Percentiles rank a stretch among this genome's conserved stretches.
Evolutionary conservation across 2,888 invertebrate genomes (phyloP).

Genomic region (Anticlea derivata): DNA sequence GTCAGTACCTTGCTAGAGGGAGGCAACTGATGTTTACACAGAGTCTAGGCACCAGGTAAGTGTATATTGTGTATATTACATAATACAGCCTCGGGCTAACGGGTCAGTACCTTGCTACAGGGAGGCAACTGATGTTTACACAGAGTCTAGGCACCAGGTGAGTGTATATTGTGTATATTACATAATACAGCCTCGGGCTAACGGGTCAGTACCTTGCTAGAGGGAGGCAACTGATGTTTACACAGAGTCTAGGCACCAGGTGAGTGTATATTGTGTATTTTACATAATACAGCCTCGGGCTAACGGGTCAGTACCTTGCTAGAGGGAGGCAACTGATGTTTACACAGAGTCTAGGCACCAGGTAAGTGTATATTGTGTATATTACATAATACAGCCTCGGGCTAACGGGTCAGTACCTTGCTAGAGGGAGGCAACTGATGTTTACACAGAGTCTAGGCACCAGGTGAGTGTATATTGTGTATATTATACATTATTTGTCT

Average conservation of each 20-base stretch:
- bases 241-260: slow-evolving; percentile 87
- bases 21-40: slow-evolving; percentile 72
- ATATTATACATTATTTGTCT: neutral
- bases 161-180: too few species aligned
- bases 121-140: slow-evolving; percentile 64
- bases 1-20: slow-evolving; percentile 89
- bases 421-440: slow-evolving; percentile 56
- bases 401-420: slow-evolving; percentile 94
- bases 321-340: slow-evolving; percentile 59
- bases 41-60: slow-evolving; percentile 86
- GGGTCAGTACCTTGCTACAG: slow-evolving; percentile 90
- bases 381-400: too few species aligned
- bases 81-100: slow-evolving; percentile 94
- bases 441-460: slow-evolving; percentile 87
- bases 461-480: slow-evolving; percentile 40
- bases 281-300: too few species aligned
- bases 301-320: slow-evolving; percentile 93
- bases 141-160: slow-evolving; percentile 87
- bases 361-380: slow-evolving; percentile 51
- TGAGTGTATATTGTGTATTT: too few species aligned
- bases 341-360: slow-evolving; percentile 87
- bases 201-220: slow-evolving; percentile 92
- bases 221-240: slow-evolving; percentile 61
- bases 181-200: slow-evolving; percentile 93
- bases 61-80: too few species aligned